These are phyloP conservation scores for Agrilus planipennis DNA, from an alignment of 1,140 invertebrate genomes.

Conservation along the genomic window DNA sequence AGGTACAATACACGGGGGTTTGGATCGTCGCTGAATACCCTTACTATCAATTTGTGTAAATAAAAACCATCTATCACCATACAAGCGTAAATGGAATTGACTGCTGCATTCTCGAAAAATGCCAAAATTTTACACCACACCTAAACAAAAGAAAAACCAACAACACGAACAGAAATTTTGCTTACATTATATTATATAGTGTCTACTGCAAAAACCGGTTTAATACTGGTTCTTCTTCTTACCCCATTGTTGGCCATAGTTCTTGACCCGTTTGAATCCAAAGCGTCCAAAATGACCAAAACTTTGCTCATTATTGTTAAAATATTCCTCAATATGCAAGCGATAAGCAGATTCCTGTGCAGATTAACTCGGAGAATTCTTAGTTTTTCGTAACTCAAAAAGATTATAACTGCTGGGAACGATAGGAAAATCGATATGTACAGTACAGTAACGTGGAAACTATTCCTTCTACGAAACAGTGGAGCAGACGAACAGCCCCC, in stretches of 20 bases:
- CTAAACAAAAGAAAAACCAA: conserved; percentile 2
- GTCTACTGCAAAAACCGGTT: no score
- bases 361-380: conserved; percentile 37
- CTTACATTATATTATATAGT: no score
- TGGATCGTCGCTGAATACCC: conserved; percentile 38
- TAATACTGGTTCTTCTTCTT: no score
- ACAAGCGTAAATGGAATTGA: conserved; percentile 42
- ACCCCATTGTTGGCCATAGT: conserved; percentile 36
- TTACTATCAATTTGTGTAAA: conserved; percentile 44
- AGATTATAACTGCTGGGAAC: conserved; percentile 41
- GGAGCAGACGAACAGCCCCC: conserved; percentile 39
- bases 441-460: conserved; percentile 37
- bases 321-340: conserved; percentile 40
- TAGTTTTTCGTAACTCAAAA: conserved; percentile 38
- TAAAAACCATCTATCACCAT: conserved; percentile 49
- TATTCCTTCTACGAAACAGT: conserved; percentile 35
- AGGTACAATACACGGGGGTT: conserved; percentile 36
- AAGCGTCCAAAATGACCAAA: conserved; percentile 38
- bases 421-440: conserved; percentile 35
- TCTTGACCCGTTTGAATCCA: conserved; percentile 34
- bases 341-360: conserved; percentile 43
- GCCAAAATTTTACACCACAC: conserved; percentile 37
- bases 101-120: conserved; percentile 36
- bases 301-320: conserved; percentile 40
- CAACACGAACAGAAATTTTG: no score